Conservation (phyloP, 2,113 vertebrate species). For the Solea solea region DNA sequence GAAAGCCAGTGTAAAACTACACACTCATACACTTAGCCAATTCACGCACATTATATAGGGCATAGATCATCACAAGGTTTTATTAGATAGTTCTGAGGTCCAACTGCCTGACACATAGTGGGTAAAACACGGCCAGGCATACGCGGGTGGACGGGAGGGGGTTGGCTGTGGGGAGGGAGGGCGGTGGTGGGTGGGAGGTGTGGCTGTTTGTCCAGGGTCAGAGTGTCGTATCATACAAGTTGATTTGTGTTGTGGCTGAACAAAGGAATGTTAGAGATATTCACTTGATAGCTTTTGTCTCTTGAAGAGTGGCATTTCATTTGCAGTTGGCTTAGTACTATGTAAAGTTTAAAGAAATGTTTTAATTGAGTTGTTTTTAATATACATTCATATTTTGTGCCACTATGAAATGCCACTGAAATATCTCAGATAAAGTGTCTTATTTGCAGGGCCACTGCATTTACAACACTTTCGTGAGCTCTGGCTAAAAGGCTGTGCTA, state of each 20-base stretch:
- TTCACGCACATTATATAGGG: slow-evolving; percentile 9
- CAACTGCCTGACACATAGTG: slow-evolving; percentile 60
- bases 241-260: slow-evolving; percentile 57
- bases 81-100: slow-evolving; percentile 40
- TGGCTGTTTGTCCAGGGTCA: slow-evolving; percentile 15
- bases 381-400: too few species aligned
- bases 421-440: slow-evolving; percentile 46
- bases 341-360: not conserved
- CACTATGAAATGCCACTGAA: slow-evolving; percentile 24
- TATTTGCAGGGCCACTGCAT: slow-evolving; percentile 39
- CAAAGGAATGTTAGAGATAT: slow-evolving; percentile 54
- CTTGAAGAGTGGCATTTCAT: slow-evolving; percentile 23
- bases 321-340: not conserved
- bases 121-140: slow-evolving; percentile 72
- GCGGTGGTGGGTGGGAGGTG: slow-evolving; percentile 20
- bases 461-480: slow-evolving; percentile 44
- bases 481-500: slow-evolving; percentile 34
- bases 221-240: slow-evolving; percentile 46
- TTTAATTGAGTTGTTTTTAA: too few species aligned
- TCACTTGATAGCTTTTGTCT: slow-evolving; percentile 20
- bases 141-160: slow-evolving; percentile 70
- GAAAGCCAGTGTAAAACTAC: slow-evolving; percentile 72
- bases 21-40: slow-evolving; percentile 42
- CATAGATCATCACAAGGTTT: slow-evolving; percentile 4
- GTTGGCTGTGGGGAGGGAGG: slow-evolving; percentile 21